Evolutionary conservation across 2,113 vertebrate species (phyloP), one percentile per base, ranked within the genome.

Genomic region (Ptyas mucosa): DNA sequence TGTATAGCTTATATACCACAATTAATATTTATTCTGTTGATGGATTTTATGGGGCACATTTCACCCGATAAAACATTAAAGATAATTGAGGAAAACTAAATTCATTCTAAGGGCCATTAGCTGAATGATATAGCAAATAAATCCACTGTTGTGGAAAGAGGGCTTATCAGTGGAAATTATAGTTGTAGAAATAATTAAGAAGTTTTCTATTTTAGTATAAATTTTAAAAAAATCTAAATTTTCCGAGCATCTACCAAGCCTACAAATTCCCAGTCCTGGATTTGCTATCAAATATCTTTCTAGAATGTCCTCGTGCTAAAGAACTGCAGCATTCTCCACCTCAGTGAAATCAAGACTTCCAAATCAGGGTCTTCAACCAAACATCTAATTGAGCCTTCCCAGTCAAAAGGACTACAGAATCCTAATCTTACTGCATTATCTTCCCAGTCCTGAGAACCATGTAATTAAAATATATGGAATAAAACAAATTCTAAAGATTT

Each of bases 361-460:
- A 26, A 8, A 64, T 58, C 46, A 20, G 23, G n/a, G 9, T 87
- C 11, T 39, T 24, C 26, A 8, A 12, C 20, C 34, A 88, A 87
- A 89, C 53, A 34, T 55, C 23, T 14, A 9, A 58, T 0, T 24
- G 20, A 69, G 1, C 55, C 51, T n/a, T 34, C 57, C n/a, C 14
- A 8, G 53, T 92, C 87, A 39, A 24, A 85, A 11, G 26, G 9
- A 57, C n/a, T 53, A 43, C 29, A 46, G 24, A 55, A n/a, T 52
- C 0, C 6, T 26, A 0, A 0, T 0, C 6, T 21, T 91, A 12
- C 12, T 43, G 43, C 51, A 75, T 87, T 21, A 88, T 53, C 34
- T 81, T 81, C 6, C 18, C 53, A 29, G 0, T 10, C 0, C 1
- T 9, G 39, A 6, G 9, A 39, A 24, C 5, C 34, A 39, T 26